Evolutionary conservation across 2,797 vertebrate species (phyloP), one percentile per base, ranked within the genome.

Genomic region (Tarsius wallacei): DNA sequence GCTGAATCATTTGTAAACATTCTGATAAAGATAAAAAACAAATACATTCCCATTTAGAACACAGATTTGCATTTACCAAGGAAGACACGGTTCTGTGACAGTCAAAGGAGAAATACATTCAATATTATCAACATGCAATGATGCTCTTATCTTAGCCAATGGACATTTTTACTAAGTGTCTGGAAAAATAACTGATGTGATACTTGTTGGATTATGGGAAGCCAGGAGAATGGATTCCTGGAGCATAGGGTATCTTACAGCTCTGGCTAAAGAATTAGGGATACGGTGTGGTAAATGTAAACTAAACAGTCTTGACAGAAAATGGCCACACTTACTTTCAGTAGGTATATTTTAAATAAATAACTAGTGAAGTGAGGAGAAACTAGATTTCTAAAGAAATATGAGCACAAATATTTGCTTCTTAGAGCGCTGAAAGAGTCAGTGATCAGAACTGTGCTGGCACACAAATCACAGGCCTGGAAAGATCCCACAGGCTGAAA

Each of bases 11-110:
- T 91, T 78, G 91, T 31, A 88, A 96, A 88, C 66, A 91, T 68
- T 91, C 53, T 88, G 55, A 85, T 90, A 82, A 53, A 90, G 28
- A 92, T 57, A 42, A 92, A 73, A 83, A 57, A 92, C 59, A 81
- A 88, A 92, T 49, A 70, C 24, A 87, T 49, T 90, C 16, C 51
- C n/a, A 42, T 63, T 89, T 71, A 51, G 90, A 94, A 88, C 64
- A 93, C 1, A 90, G 78, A 80, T 83, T 88, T 96, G 47, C 53
- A 71, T 86, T 92, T 85, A 81, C 31, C 59, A 86, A 73, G 76
- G 90, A 83, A 70, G 81, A 82, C 59, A 71, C 10, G 14, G 53
- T 57, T 94, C 49, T 70, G 55, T 53, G 89, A 51, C 36, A 51
- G 59, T 9, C 71, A 78, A 93, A 78, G 16, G 77, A 81, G 91